Base-by-base conservation (phyloP, 2,888 invertebrate genomes). In the Temnothorax unifasciatus region DNA sequence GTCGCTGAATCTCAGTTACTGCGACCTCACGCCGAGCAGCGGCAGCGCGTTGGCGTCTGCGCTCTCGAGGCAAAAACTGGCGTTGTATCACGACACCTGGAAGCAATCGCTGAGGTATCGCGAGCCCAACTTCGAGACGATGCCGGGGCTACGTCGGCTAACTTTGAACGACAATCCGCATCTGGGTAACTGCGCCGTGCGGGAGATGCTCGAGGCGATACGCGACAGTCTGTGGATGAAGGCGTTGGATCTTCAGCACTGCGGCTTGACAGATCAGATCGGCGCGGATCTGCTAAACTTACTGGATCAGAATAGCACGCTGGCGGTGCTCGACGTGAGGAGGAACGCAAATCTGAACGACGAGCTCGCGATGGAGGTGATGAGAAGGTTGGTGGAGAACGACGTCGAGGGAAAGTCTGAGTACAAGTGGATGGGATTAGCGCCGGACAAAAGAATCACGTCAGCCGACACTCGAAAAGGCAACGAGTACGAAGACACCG, bases 221-320 rank as follows among this genome's bases (percentile, higher is more conserved):
- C 96, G 96, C 71, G 98, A 98, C 92, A 98, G 97, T 93, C 95
- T 97, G 73, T 98, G 98, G 98, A 96, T 98, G 34, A 97, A 97
- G 95, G 98, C 97, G 0, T 92, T 98, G 75, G 98, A 98, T 92
- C 94, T 97, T 92, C 97, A 97, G 92, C 96, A 96, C 89, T 98
- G 98, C 92, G 97, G 97, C 0, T 93, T 98, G 18, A 96, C 97
- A 0, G 97, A 97, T 89, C 94, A 95, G 21, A 96, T 97, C 1
- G 96, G 96, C 0, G 92, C 94, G 11, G 93, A 96, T 8, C 96
- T 97, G 61, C 90, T 97, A 9, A 96, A 96, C 54, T 96, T 97
- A 85, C 93, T 98, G 86, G 95, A 95, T 47, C 96, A 96, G 15
- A 98, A 97, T 91, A 96, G 96, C 34, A 96, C 97, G 0, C 94